Evolutionary conservation across 2,888 invertebrate species (phyloP), one percentile per base, ranked within the genome.

Genomic region (Microctonus brassicae): DNA sequence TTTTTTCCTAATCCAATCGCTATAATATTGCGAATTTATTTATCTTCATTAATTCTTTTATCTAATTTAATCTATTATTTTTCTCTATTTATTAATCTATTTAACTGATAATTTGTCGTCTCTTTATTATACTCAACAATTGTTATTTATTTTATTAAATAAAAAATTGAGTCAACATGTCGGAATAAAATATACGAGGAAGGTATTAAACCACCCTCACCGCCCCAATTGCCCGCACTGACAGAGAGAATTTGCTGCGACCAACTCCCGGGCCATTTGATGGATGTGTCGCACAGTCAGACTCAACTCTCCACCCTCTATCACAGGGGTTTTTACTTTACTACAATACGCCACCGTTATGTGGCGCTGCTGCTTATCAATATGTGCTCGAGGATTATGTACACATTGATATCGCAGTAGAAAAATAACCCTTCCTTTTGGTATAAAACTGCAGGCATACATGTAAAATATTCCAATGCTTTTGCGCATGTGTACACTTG

Each of bases 191-290:
- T n/a, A 1, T 11, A 78, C 81, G 81, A 83, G 82, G 83, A 82
- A 84, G 82, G 79, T 73, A 77, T 83, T n/a, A n/a, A 85, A 82
- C 85, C 85, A 84, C 86, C 86, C 85, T 84, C 86, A 84, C 83
- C 82, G 87, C 86, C 87, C 86, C 86, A 83, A 84, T 83, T 86
- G 83, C 84, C 85, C 86, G 84, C 86, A 87, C 87, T 87, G 84
- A 73, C 70, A 42, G n/a, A 42, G n/a, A 42, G n/a, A 42, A 42
- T 42, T 42, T 42, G 13, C 10, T 42, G 4, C n/a, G n/a, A 42
- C 42, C 81, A 80, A 79, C 84, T 82, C 82, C 80, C 80, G 78
- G 76, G 77, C 75, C 78, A 74, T 76, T 80, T 78, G 75, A 77
- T 79, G 77, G 55, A 57, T 42, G 24, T 33, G n/a, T 29, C 47